Evolutionary conservation across 2,797 vertebrate genomes (phyloP), one percentile per base, ranked within the genome.

Genomic region (Selene dorsalis): DNA sequence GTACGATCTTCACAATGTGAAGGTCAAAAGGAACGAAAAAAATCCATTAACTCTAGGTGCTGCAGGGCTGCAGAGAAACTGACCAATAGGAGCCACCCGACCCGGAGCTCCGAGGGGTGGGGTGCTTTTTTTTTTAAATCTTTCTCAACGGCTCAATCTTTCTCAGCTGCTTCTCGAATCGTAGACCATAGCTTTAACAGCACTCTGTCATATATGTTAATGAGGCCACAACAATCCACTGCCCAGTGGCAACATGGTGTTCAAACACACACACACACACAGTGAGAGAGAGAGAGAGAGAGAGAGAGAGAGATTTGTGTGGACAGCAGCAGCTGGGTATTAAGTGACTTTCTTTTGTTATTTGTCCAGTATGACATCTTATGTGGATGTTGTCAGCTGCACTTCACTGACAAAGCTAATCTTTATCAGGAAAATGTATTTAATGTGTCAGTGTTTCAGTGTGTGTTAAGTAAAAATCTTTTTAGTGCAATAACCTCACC

Each of bases 141-240:
- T n/a, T n/a, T n/a, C n/a, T n/a, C n/a, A n/a, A n/a, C n/a, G n/a
- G n/a, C n/a, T n/a, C n/a, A n/a, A n/a, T n/a, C n/a, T n/a, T n/a
- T n/a, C n/a, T n/a, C n/a, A n/a, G n/a, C n/a, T n/a, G n/a, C n/a
- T n/a, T n/a, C n/a, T n/a, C n/a, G n/a, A n/a, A n/a, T n/a, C n/a
- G n/a, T n/a, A n/a, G n/a, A n/a, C n/a, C n/a, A n/a, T n/a, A n/a
- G n/a, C n/a, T 18, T 62, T 38, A 71, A 68, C 28, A 18, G 20
- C 57, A 38, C 38, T 55, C 53, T 0, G 2, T 59, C 79, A 77
- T 22, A 73, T 32, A 69, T 82, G 55, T 13, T 65, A 68, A 69
- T 73, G 22, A 82, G 6, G 24, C 0, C 0, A 9, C 39, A 32
- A 58, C 32, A 41, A 18, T 52, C n/a, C 22, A 10, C 56, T 30